Conservation (phyloP, 1,140 invertebrate genomes). For the Drosophila triauraria region DNA sequence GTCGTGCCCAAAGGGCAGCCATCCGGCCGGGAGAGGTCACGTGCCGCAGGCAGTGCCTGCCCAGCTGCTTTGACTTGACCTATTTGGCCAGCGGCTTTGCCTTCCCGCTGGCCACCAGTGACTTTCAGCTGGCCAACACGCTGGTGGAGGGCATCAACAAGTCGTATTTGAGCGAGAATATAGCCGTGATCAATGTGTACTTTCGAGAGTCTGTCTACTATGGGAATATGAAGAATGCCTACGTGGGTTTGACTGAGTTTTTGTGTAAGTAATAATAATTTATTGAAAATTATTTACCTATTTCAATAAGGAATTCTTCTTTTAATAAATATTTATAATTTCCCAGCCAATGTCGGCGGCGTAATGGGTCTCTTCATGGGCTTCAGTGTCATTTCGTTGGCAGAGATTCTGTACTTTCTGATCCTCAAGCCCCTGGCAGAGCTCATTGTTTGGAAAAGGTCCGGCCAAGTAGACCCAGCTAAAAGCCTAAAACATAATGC, state of each 20-base stretch:
- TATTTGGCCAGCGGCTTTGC: slow-evolving; percentile 66
- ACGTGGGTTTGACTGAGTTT: slow-evolving; percentile 91
- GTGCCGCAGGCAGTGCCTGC: slow-evolving; percentile 61
- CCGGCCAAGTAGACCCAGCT: background rate
- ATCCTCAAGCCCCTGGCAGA: slow-evolving; percentile 86
- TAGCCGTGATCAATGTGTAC: slow-evolving; percentile 90
- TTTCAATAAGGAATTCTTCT: background rate
- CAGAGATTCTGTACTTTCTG: slow-evolving; percentile 90
- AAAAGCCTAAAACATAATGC: slow-evolving; percentile 8
- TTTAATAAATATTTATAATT: slow-evolving; percentile 40
- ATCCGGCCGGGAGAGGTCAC: slow-evolving; percentile 5
- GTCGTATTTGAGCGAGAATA: slow-evolving; percentile 84
- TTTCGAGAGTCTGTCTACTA: slow-evolving; percentile 90
- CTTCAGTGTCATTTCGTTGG: slow-evolving; percentile 91
- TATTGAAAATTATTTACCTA: background rate
- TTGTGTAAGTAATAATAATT: slow-evolving; percentile 86
- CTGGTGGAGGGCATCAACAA: slow-evolving; percentile 62
- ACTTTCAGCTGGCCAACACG: slow-evolving; percentile 57
- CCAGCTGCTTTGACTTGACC: slow-evolving; percentile 70
- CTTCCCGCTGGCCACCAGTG: slow-evolving; percentile 53
- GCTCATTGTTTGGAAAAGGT: slow-evolving; percentile 52
- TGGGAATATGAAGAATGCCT: slow-evolving; percentile 89
- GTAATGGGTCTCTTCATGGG: slow-evolving; percentile 92
- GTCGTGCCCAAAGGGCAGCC: slow-evolving; percentile 14
- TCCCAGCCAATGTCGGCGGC: slow-evolving; percentile 90